Percentiles rank a stretch among this genome's conserved stretches.
phyloP scores from a whole-genome alignment of 2,888 invertebrate genomes.

The Gastrophysa polygoni region DNA sequence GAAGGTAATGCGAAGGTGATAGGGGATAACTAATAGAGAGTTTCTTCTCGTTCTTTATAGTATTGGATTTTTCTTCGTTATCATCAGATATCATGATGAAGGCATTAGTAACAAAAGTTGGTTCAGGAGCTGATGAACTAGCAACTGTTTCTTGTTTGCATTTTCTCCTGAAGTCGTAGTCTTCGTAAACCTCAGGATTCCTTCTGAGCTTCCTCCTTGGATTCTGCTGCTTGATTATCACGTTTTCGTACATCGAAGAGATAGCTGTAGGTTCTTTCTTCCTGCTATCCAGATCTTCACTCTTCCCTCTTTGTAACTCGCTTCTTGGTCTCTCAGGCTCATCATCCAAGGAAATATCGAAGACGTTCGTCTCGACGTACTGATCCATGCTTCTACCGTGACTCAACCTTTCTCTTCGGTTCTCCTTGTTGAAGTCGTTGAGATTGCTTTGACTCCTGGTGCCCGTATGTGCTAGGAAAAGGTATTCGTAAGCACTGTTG shows the following conservation, averaged over 20 bases:
- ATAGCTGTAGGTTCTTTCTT: slow-evolving; percentile 72
- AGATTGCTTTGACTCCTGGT: slow-evolving; percentile 75
- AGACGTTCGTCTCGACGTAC: slow-evolving; percentile 75
- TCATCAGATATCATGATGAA: slow-evolving; percentile 60
- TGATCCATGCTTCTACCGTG: slow-evolving; percentile 79
- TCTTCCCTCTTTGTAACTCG: slow-evolving; percentile 57
- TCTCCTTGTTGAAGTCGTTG: slow-evolving; percentile 66
- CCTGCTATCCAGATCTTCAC: slow-evolving; percentile 57
- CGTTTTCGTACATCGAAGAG: slow-evolving; percentile 75
- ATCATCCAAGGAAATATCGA: slow-evolving; percentile 57
- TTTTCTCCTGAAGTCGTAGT: slow-evolving; percentile 62
- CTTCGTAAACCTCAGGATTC: slow-evolving; percentile 67
- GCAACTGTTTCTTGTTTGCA: slow-evolving; percentile 43
- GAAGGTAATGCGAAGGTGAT: slow-evolving; percentile 88
- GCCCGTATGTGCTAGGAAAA: slow-evolving; percentile 69
- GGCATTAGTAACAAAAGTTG: slow-evolving; percentile 63
- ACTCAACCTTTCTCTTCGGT: slow-evolving; percentile 62
- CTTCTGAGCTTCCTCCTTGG: slow-evolving; percentile 73
- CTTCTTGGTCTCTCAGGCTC: slow-evolving; percentile 47
- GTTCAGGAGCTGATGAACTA: slow-evolving; percentile 54
- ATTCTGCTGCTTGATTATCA: slow-evolving; percentile 73
- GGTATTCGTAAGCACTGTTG: slow-evolving; percentile 68
- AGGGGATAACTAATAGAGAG: slow-evolving; percentile 65
- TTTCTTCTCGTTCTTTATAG: slow-evolving; percentile 31
- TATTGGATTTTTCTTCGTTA: slow-evolving; percentile 52